A percentile compares a stretch with the other conserved stretches of the same genome.
These are phyloP conservation scores for Rousettus madagascariensis DNA, from an alignment of 2,797 vertebrate species.

Conservation along the genomic window DNA sequence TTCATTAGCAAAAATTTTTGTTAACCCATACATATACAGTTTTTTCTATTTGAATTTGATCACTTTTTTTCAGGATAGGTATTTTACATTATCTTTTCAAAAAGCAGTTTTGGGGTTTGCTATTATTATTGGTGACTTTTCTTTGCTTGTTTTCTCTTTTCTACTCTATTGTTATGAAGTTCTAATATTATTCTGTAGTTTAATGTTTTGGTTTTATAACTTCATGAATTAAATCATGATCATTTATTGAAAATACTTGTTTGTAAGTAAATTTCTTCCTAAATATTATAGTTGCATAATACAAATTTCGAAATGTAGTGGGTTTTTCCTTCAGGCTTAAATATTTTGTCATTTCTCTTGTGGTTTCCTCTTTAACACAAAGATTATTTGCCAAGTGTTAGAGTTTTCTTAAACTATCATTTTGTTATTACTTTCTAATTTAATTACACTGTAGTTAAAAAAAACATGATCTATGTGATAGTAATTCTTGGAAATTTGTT, in stretches of 20 bases:
- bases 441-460: neutral
- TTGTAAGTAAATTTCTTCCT: neutral
- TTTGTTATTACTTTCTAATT: neutral
- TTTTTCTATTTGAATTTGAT: neutral
- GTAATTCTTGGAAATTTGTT: constrained; percentile 1
- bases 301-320: neutral
- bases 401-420: neutral
- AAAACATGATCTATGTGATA: neutral
- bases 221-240: neutral
- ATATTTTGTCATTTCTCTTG: neutral
- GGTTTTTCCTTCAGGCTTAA: neutral
- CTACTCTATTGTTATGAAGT: neutral
- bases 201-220: neutral
- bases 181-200: neutral
- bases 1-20: neutral
- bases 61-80: neutral
- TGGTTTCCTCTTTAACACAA: neutral
- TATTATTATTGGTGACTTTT: neutral
- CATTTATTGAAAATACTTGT: neutral
- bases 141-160: neutral
- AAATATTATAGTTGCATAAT: neutral
- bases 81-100: neutral
- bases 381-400: neutral
- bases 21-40: neutral
- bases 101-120: neutral